Base-by-base conservation (phyloP, 2,888 invertebrate genomes). In the Seladonia tumulorum region DNA sequence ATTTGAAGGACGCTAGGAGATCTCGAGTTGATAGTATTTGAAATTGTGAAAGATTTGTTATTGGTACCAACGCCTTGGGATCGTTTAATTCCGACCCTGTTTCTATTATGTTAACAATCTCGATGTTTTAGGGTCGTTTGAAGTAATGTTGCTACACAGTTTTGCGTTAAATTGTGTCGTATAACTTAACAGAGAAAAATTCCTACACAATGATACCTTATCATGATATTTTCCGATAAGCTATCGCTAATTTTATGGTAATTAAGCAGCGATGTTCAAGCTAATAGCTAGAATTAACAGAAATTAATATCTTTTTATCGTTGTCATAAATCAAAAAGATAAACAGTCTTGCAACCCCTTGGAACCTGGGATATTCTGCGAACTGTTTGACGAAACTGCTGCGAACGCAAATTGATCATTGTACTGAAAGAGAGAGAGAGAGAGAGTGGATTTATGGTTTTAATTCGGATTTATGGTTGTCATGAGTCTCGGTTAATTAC, bases 301-400 rank as follows among this genome's bases (percentile, higher is more conserved):
- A 5, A 5, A 14, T 16, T 63, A 53, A 53, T 53, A 22, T 8
- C 22, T 53, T 22, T 22, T 53, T 22, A 10, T 22, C 22, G 22
- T 7, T 22, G 22, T 49, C 8, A 10, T 42, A 10, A 42, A 42
- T 22, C 22, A 22, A 22, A 5, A 18, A 22, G 49, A 16, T 5
- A 18, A 49, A 18, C 49, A 3, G 8, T 22, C n/a, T 60, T 25
- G 25, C 57, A 60, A 60, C 60, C 25, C 60, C 57, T 8, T 8
- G 35, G 35, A 66, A 35, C 66, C 66, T 35, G 16, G 66, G 18
- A 66, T 35, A 35, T 66, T 35, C 22, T 35, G 7, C 18, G 42
- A 49, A 81, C 75, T 72, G 63, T 57, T 79, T 53, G 60, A n/a
- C 35, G 25, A 49, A 75, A 70, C 53, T 39, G 53, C 42, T 68